Evolutionary conservation across 2,113 vertebrate genomes (phyloP), one percentile per base, ranked within the genome.

Genomic region (Helogale parvula): DNA sequence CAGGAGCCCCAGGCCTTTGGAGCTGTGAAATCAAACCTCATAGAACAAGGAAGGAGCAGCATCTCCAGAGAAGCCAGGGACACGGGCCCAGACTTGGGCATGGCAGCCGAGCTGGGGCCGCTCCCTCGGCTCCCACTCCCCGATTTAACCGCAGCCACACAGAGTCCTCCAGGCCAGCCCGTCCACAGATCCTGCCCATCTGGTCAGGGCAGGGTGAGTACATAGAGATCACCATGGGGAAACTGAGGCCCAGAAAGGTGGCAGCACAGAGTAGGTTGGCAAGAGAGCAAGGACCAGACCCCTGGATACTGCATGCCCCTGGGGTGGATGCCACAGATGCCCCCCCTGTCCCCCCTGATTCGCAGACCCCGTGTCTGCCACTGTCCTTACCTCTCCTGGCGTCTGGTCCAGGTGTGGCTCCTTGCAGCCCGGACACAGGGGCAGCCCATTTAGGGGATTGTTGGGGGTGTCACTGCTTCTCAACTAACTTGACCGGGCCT

Each of bases 391-490:
- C 98, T 97, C 66, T 95, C 60, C 63, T 7, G 90, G n/a, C 60
- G 69, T 93, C 96, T 92, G 92, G 95, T 91, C 92, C 93, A 93
- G 90, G 77, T 50, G 65, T 76, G 91, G 83, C 45, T 98, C 92
- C 94, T 83, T 35, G 33, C 6, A 21, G 65, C 60, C 81, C 47
- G 35, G 85, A 90, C 29, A 45, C 17, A 38, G 94, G 63, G 14
- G 52, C 83, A 69, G 79, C 65, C 54, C 74, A 27, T 80, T 31
- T 91, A 27, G 94, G 93, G 92, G 35, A 35, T 29, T 77, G 71
- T 47, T 87, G 91, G 83, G 92, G 89, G 68, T 95, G 69, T 89
- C 98, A 65, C 86, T 98, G 98, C 97, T 91, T 97, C 95, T 77
- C 3, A 93, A 98, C 98, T 76, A 89, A 65, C 47, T 79, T 33